Conservation (phyloP, 2,888 invertebrate genomes). For the Opisthograptis luteolata region DNA sequence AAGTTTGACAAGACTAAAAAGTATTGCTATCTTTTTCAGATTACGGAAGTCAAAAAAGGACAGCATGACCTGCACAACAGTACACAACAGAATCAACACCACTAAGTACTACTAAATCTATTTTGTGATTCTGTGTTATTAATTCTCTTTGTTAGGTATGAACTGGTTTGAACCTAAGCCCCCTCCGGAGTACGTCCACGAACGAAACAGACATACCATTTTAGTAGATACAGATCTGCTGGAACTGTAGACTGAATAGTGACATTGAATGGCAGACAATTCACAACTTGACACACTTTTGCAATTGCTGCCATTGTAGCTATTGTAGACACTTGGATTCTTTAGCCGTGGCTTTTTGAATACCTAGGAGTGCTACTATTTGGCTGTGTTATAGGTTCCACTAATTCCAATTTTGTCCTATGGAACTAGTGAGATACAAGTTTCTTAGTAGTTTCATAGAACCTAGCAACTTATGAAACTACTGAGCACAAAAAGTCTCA, state of each 20-base stretch:
- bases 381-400: background rate
- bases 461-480: too few species aligned
- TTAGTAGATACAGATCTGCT: conserved; percentile 5
- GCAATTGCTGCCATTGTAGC: conserved; percentile 21
- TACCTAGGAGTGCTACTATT: background rate
- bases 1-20: too few species aligned
- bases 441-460: too few species aligned
- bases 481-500: too few species aligned
- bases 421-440: too few species aligned
- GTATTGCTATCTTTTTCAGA: too few species aligned
- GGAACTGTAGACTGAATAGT: conserved; percentile 20
- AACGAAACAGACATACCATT: background rate
- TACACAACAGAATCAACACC: too few species aligned
- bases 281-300: conserved; percentile 27
- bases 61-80: too few species aligned
- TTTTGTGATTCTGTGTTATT: too few species aligned
- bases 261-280: conserved; percentile 29
- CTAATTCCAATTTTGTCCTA: too few species aligned
- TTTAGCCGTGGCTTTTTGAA: conserved; percentile 10
- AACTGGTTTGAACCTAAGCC: background rate
- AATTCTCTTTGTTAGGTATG: background rate
- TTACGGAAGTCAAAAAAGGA: too few species aligned
- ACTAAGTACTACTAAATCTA: too few species aligned
- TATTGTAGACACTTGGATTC: conserved; percentile 17
- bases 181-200: conserved; percentile 2